Conservation (phyloP, 2,888 invertebrate species). For the Lepetodrilus schrolli region DNA sequence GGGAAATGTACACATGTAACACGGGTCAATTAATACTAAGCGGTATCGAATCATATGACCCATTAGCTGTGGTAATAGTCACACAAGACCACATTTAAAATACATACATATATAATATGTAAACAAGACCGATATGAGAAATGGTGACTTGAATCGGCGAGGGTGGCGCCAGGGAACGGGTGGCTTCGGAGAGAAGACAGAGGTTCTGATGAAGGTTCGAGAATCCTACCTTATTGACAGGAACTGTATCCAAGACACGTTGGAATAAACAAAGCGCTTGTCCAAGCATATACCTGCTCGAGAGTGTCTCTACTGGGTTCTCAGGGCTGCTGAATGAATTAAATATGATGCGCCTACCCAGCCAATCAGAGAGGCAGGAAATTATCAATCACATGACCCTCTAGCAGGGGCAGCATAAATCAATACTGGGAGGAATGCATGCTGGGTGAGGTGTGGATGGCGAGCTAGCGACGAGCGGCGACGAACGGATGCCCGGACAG, state of each 20-base stretch:
- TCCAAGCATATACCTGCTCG: constrained; percentile 14
- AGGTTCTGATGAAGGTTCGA: background rate
- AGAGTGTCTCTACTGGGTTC: background rate
- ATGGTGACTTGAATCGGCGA: background rate
- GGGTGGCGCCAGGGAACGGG: background rate
- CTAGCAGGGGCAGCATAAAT: background rate
- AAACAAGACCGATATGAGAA: constrained; percentile 1
- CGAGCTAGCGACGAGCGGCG: background rate
- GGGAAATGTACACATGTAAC: too few species aligned
- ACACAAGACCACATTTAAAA: constrained; percentile 18
- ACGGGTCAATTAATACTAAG: too few species aligned
- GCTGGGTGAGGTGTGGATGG: background rate
- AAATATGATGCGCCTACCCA: constrained; percentile 9
- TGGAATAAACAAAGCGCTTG: constrained; percentile 4
- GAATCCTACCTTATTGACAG: background rate
- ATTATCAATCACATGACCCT: constrained; percentile 21
- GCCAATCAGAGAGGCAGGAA: constrained; percentile 10
- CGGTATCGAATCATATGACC: too few species aligned
- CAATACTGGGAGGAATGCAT: background rate
- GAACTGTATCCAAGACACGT: constrained; percentile 5
- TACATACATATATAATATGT: constrained; percentile 26
- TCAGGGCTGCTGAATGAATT: constrained; percentile 21
- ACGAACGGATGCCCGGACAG: background rate
- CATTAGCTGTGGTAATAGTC: too few species aligned
- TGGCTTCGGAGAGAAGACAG: background rate